Base-by-base conservation (phyloP, 1,140 invertebrate genomes). In the Bursaphelenchus mucronatus region DNA sequence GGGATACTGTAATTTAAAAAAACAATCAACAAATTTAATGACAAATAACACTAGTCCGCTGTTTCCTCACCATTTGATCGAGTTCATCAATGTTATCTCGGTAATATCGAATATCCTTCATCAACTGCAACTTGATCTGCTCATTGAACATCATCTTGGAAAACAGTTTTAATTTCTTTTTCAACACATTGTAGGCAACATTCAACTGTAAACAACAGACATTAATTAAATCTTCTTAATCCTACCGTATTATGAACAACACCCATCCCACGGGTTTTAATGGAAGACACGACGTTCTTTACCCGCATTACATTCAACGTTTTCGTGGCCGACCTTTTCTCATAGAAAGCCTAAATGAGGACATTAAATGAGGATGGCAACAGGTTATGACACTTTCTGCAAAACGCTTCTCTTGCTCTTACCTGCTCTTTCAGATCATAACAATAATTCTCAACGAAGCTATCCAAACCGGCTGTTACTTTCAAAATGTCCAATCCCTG, bases 121-220 rank as follows among this genome's bases (percentile, higher is more conserved):
- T 87, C 0, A 99, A 83, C 59, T 91, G 86, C 0, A 93, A 96
- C 82, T 97, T 97, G 56, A 99, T 96, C 74, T 95, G 92, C 83
- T 98, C 95, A 83, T 98, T 94, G 82, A 90, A 97, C 72, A 99
- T 87, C 82, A 97, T 98, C 82, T 97, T 93, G 1, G 94, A 97
- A 81, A 98, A 95, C 4, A 89, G 89, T 70, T 89, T 89, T 73
- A 98, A 90, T 82, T 97, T 96, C 64, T 93, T 89, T 64, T 90
- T 87, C 50, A 99, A 84, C 83, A 95, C 97, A 82, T 95, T 92
- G 83, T 97, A 98, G 0, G 92, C 92, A 81, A 92, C 94, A 81
- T 97, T 97, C 0, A 96, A 87, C 86, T 87, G 70, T 5, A 30
- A 30, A 30, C 30, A 63, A 66, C 50, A 15, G 21, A 15, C 19